These are phyloP conservation scores for Rhombomys opimus DNA, from an alignment of 2,113 vertebrate species.

Conservation along the genomic window DNA sequence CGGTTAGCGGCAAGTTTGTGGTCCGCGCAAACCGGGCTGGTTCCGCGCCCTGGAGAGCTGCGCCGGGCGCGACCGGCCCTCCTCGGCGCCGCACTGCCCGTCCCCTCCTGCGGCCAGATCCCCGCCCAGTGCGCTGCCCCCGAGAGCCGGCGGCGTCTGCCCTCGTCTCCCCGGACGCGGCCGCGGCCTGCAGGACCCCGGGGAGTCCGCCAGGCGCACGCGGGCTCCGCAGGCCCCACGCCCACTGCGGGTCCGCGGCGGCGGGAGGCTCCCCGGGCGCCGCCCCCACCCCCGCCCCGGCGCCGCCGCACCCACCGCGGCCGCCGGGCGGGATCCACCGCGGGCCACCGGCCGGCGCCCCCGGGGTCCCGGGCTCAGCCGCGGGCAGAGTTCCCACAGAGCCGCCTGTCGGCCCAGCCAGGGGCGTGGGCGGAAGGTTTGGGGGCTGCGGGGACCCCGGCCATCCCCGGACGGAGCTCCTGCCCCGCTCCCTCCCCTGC, in stretches of 20 bases:
- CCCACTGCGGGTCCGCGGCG: no score
- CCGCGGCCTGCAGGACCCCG: not conserved
- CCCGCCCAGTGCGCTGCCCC: not conserved
- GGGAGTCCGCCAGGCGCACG: not conserved
- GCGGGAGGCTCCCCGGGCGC: not conserved
- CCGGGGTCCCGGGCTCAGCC: not conserved
- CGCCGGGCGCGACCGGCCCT: conserved; percentile 27
- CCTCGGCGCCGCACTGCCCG: not conserved
- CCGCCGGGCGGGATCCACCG: not conserved
- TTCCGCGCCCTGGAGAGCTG: not conserved
- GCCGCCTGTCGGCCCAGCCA: not conserved
- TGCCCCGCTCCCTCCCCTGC: no score
- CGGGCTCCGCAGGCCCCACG: no score
- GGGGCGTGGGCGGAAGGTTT: not conserved
- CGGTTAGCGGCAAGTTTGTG: not conserved
- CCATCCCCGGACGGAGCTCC: conserved; percentile 65
- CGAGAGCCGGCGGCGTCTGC: not conserved
- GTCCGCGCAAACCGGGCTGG: not conserved
- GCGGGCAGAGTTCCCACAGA: not conserved
- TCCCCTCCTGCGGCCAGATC: not conserved
- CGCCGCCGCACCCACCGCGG: not conserved
- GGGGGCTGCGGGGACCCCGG: not conserved
- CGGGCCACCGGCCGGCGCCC: not conserved
- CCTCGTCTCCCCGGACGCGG: no score
- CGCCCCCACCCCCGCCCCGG: no score